A percentile compares a stretch with the other conserved stretches of the same genome.
These are phyloP conservation scores for Aricia agestis DNA, from an alignment of 1,140 invertebrate species.

Conservation along the genomic window DNA sequence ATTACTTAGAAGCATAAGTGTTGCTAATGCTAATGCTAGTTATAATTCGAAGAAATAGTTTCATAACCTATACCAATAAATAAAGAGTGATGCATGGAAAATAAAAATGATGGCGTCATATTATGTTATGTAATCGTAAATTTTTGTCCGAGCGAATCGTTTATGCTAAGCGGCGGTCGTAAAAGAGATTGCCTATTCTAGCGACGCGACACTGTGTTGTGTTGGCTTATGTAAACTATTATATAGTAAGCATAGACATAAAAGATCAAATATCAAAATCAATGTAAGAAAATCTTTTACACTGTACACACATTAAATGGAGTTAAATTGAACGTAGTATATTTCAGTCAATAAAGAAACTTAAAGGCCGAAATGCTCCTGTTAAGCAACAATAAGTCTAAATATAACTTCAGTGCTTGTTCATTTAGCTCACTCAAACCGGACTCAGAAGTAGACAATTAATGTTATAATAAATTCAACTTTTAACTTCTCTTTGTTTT, in stretches of 20 bases:
- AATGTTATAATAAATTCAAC: background rate
- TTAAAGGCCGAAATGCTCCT: no score
- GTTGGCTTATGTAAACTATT: background rate
- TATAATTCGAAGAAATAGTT: no score
- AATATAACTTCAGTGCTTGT: background rate
- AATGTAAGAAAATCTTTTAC: no score
- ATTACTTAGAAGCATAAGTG: no score
- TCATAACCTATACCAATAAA: background rate
- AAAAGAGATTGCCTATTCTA: constrained; percentile 4
- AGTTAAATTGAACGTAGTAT: no score
- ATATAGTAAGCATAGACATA: background rate
- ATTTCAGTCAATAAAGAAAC: no score
- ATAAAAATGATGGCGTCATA: background rate
- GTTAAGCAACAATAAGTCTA: background rate
- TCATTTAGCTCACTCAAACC: background rate
- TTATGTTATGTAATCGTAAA: constrained; percentile 7
- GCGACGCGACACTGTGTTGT: background rate
- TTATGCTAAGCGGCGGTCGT: constrained; percentile 10
- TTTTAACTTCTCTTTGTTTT: background rate
- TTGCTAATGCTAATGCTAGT: no score
- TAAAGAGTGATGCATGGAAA: background rate
- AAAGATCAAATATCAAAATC: no score
- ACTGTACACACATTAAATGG: no score
- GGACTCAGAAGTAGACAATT: background rate
- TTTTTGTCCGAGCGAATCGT: constrained; percentile 5